phyloP scores from a whole-genome alignment of 2,113 vertebrate genomes.

The Colistium nudipinnis region DNA sequence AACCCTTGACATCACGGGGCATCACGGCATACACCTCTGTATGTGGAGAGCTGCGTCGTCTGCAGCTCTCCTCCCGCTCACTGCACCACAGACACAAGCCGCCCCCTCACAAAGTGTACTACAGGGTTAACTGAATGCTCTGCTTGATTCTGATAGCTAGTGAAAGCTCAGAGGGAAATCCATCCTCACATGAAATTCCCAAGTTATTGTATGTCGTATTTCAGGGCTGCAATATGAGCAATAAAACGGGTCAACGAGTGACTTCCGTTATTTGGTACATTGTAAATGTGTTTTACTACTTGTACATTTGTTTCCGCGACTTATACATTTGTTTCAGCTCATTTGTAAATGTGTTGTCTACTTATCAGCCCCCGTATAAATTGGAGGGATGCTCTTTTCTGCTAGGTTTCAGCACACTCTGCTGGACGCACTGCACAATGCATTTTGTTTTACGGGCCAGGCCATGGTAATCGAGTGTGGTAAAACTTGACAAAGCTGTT shows the following conservation, averaged over 20 bases:
- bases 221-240: constrained; percentile 8
- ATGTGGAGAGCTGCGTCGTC: background rate
- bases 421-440: constrained; percentile 15
- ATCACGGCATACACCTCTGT: constrained; percentile 23
- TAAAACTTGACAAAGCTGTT: too few relatives aligned
- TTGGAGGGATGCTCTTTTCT: background rate
- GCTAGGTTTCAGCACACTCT: constrained; percentile 24
- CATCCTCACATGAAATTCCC: constrained; percentile 5
- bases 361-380: too few relatives aligned
- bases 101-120: constrained; percentile 32
- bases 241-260: background rate
- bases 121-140: background rate
- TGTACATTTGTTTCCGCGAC: too few relatives aligned
- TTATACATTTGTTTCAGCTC: too few relatives aligned
- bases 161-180: background rate
- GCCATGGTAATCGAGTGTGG: background rate
- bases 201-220: background rate
- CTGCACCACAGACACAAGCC: background rate
- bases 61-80: constrained; percentile 23
- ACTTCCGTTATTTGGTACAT: too few relatives aligned
- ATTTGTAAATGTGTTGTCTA: too few relatives aligned
- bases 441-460: background rate
- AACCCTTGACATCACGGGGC: constrained; percentile 62
- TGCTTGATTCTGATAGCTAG: background rate
- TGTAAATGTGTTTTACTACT: too few relatives aligned